Base-by-base conservation (phyloP, 1,140 invertebrate genomes). In the Drosophila triauraria region DNA sequence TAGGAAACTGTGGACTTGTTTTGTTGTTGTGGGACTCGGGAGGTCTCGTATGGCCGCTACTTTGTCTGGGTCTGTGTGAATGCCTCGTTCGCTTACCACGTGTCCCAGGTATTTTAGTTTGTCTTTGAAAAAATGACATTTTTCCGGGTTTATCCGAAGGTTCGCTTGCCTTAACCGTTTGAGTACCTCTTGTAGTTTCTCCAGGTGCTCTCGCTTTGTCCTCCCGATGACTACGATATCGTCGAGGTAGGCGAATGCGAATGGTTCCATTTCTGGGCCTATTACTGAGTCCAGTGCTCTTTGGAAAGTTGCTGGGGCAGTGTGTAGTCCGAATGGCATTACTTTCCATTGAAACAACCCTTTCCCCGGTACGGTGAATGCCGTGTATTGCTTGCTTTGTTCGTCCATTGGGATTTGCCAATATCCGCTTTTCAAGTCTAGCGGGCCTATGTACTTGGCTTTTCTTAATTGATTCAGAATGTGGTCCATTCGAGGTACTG, bases 201-300 rank as follows among this genome's bases (percentile, higher is more conserved):
- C 20, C 3, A 42, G 23, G 15, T 58, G 38, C 27, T 58, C 54
- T 25, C 25, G 15, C 17, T 58, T 58, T 3, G 38, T 42, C 4
- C 23, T 13, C 0, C 54, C 54, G 2, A 58, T 58, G 23, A 58
- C 15, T 1, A 43, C 54, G 7, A 57, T 57, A 6, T 57, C 54
- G 23, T 57, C 54, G 5, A 57, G 54, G 8, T 57, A 57, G 2
- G 38, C 38, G 13, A 57, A 42, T 3, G 54, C 38, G 9, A 57
- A 57, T 8, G 54, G 38, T 15, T 38, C 35, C 56, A 58, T 58
- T 2, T 58, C 56, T n/a, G 25, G 8, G 0, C 56, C 23, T 5
- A 23, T 43, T 1, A 43, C 35, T 3, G 15, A 27, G 25, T 43
- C 17, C 5, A 43, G 20, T 42, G 23, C 54, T 15, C 40, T 27